Percentiles rank a stretch among this genome's conserved stretches.
These are phyloP conservation scores for Tupaia tana DNA, from an alignment of 2,113 vertebrate genomes.

Conservation along the genomic window DNA sequence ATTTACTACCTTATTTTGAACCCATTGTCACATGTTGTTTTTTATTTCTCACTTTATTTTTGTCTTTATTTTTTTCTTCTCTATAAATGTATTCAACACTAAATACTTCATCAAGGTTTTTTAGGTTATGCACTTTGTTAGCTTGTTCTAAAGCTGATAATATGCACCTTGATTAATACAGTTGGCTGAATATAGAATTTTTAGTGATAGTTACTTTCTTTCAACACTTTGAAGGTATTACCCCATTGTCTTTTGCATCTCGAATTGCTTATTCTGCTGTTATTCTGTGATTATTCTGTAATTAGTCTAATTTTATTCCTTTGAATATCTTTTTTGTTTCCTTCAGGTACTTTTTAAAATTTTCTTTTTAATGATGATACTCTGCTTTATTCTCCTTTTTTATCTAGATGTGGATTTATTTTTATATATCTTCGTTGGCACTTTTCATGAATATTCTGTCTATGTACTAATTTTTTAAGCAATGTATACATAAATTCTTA, in stretches of 20 bases:
- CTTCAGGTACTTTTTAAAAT: conserved; percentile 41
- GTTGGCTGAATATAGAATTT: conserved; percentile 29
- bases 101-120: neutral
- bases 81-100: neutral
- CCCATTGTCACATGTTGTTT: neutral
- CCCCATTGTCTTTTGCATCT: conserved; percentile 10
- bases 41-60: neutral
- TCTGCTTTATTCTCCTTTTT: neutral
- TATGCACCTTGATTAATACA: neutral
- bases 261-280: neutral
- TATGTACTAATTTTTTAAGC: neutral
- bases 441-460: neutral
- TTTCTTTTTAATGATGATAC: neutral
- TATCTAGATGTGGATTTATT: neutral
- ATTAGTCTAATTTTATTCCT: conserved; percentile 36
- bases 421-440: neutral
- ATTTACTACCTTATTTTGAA: neutral
- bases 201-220: neutral
- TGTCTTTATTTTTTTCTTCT: neutral
- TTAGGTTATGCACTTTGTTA: neutral
- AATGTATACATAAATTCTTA: neutral
- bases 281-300: conserved; percentile 2
- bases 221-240: neutral
- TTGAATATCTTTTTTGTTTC: neutral
- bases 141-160: neutral